Evolutionary conservation across 53 echinoderm and acorn worm genomes (phyloP), one percentile per base, ranked within the genome.

Genomic region (Astropecten irregularis): DNA sequence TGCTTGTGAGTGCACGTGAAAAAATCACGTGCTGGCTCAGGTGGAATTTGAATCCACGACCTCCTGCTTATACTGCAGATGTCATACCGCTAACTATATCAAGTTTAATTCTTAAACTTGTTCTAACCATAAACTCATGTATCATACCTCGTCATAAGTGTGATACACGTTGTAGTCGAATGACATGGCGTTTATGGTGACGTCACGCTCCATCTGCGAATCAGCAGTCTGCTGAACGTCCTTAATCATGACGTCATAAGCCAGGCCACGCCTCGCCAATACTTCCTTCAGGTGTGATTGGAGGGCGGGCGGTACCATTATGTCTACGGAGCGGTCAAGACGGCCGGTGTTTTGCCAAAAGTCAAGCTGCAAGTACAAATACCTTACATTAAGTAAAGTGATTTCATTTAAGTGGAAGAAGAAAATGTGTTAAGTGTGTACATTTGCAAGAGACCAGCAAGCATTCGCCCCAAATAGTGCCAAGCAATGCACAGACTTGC

Each of bases 301-400:
- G 7, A 68, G 52, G 9, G 19, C 40, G 0, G 92, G 89, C 20
- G 85, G 82, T 0, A 89, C 89, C 92, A 92, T 89, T 66, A 92
- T 50, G 66, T 92, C 89, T 2, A 82, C 68, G 22, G 82, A 52
- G 49, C 60, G 66, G 52, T 66, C 66, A 8, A 66, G 50, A 38
- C 67, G 67, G 39, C 66, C 50, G 3, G 82, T 50, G 31, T 82
- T 28, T 19, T 66, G 66, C 82, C 82, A 82, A 67, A 82, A 82
- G 30, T 71, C 71, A 30, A 71, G 71, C 71, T 71, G 71, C 27
- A 20, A 20, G 3, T 16, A 44, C 44, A 44, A 6, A 13, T n/a
- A n/a, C n/a, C n/a, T n/a, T n/a, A n/a, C n/a, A n/a, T n/a, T n/a
- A n/a, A n/a, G n/a, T n/a, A n/a, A n/a, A n/a, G n/a, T n/a, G n/a